phyloP scores from a whole-genome alignment of 2,113 vertebrate genomes.

The Sminthopsis crassicaudata region DNA sequence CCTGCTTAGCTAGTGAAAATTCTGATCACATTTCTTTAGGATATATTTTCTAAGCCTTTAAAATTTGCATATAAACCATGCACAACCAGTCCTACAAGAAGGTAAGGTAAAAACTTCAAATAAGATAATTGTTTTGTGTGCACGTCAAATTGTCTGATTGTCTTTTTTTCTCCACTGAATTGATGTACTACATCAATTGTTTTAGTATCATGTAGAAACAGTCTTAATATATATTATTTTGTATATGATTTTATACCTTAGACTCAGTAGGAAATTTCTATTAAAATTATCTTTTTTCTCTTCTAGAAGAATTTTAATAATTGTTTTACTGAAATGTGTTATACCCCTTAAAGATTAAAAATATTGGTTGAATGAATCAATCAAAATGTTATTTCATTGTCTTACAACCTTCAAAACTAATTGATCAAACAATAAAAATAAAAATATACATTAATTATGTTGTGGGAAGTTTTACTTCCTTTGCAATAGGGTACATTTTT shows the following conservation, averaged over 20 bases:
- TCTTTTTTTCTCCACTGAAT: slow-evolving; percentile 6
- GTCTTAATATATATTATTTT: slow-evolving; percentile 4
- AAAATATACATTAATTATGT: slow-evolving; percentile 78
- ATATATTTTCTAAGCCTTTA: background rate
- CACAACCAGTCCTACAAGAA: background rate
- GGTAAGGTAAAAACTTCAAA: background rate
- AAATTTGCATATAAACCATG: background rate
- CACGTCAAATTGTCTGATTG: background rate
- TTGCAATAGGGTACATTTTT: slow-evolving; percentile 68
- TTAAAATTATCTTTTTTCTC: slow-evolving; percentile 3
- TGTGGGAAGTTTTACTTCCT: slow-evolving; percentile 62
- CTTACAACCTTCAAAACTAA: slow-evolving; percentile 75
- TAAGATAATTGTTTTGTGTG: background rate
- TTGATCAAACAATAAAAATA: slow-evolving; percentile 75
- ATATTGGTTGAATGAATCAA: slow-evolving; percentile 64
- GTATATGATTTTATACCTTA: slow-evolving; percentile 67
- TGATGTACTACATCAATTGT: slow-evolving; percentile 11
- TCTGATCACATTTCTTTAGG: background rate
- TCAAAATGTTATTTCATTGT: slow-evolving; percentile 63
- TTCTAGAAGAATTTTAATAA: slow-evolving; percentile 66
- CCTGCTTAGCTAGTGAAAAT: background rate
- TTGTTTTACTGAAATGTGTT: slow-evolving; percentile 60
- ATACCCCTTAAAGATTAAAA: slow-evolving; percentile 55
- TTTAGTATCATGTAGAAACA: background rate
- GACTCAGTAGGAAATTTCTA: slow-evolving; percentile 48